A percentile compares a stretch with the other conserved stretches of the same genome.
phyloP scores from a whole-genome alignment of 2,888 invertebrate genomes.

The Troides oblongomaculatus region DNA sequence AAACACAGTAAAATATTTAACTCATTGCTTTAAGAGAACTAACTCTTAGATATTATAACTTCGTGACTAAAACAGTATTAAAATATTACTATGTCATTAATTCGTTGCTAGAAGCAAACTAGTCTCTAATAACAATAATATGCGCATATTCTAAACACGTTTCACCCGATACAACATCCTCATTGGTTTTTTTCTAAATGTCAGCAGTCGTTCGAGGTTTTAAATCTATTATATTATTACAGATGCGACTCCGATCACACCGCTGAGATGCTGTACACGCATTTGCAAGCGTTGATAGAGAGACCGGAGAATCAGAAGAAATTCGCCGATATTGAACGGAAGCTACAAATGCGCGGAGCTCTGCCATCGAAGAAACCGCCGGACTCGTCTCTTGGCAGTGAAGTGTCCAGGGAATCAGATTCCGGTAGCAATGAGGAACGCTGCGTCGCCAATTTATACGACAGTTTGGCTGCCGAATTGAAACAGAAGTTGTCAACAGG shows the following conservation, averaged over 20 bases:
- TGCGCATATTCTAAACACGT: slow-evolving; percentile 13
- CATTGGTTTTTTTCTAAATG: slow-evolving; percentile 5
- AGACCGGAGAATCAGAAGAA: slow-evolving; percentile 92
- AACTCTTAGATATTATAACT: background rate
- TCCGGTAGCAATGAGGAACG: slow-evolving; percentile 86
- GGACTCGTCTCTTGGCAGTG: slow-evolving; percentile 88
- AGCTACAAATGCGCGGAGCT: slow-evolving; percentile 77
- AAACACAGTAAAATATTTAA: too few relatives aligned
- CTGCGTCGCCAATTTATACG: slow-evolving; percentile 88
- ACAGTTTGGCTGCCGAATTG: slow-evolving; percentile 94
- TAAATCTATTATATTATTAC: slow-evolving; percentile 35
- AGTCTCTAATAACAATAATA: slow-evolving; percentile 10
- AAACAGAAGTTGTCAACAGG: slow-evolving; percentile 82
- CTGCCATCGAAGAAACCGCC: slow-evolving; percentile 83
- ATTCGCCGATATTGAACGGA: slow-evolving; percentile 88
- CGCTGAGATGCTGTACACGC: slow-evolving; percentile 91
- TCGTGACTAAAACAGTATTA: slow-evolving; percentile 10
- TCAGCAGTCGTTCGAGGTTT: slow-evolving; percentile 6
- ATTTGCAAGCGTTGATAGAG: slow-evolving; percentile 89
- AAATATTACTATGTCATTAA: background rate
- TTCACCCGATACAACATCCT: slow-evolving; percentile 8
- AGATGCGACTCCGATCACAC: slow-evolving; percentile 95
- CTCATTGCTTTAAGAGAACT: too few relatives aligned
- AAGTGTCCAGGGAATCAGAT: slow-evolving; percentile 85
- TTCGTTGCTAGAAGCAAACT: slow-evolving; percentile 6